phyloP scores from a whole-genome alignment of 2,797 vertebrate species.

The Zalophus californianus region DNA sequence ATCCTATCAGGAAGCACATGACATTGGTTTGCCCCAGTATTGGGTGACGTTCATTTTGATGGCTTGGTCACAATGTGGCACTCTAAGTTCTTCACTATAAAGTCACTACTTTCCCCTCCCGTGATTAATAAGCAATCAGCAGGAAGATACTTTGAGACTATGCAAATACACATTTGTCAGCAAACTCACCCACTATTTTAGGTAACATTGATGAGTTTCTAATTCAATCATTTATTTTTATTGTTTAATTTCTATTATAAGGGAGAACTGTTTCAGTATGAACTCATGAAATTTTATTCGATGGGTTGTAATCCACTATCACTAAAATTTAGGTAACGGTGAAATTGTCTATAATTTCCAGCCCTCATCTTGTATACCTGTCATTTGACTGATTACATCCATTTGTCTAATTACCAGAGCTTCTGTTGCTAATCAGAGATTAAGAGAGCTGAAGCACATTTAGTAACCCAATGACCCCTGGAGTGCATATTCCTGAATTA shows the following conservation, averaged over 20 bases:
- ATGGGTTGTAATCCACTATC: neutral
- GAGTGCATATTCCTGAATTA: neutral
- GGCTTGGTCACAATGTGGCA: neutral
- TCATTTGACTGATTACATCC: neutral
- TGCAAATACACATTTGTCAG: neutral
- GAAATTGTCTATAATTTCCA: neutral
- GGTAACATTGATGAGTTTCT: neutral
- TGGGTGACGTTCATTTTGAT: neutral
- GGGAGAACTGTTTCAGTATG: neutral
- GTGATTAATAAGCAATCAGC: neutral
- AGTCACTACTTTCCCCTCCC: neutral
- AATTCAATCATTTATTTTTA: constrained; percentile 38
- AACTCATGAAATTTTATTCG: neutral
- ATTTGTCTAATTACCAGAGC: constrained; percentile 17
- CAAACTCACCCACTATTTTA: neutral
- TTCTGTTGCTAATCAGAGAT: neutral
- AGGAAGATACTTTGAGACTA: neutral
- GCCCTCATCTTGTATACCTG: neutral
- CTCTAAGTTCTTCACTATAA: neutral
- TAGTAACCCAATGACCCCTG: neutral
- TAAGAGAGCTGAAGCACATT: neutral
- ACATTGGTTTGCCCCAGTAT: neutral
- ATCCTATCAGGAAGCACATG: neutral
- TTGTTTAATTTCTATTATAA: constrained; percentile 26
- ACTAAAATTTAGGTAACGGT: neutral